Conservation (phyloP, 2,113 vertebrate species). For the Nymphicus hollandicus region DNA sequence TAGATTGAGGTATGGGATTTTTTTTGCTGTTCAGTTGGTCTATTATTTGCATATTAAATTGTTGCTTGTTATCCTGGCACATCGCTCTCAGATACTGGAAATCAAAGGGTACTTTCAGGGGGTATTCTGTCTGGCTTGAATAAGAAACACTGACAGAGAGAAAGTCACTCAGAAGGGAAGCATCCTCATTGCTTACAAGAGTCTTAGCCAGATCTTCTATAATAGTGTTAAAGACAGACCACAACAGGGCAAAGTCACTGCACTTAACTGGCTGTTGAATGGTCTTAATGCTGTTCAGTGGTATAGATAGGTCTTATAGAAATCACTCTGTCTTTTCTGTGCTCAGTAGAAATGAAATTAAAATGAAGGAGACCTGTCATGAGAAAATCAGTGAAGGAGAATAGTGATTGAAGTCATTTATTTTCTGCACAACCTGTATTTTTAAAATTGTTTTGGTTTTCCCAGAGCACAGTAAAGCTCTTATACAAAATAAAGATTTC, state of each 20-base stretch:
- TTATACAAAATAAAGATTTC: background rate
- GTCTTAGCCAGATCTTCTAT: background rate
- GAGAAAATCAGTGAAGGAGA: background rate
- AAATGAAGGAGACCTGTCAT: background rate
- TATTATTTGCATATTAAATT: slow-evolving; percentile 23
- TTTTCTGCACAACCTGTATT: background rate
- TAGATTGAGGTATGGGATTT: slow-evolving; percentile 5
- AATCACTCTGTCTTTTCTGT: background rate
- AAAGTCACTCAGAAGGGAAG: background rate
- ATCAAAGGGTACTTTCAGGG: background rate
- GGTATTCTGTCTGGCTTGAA: background rate
- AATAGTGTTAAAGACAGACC: background rate
- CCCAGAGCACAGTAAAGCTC: background rate
- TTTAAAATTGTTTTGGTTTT: background rate
- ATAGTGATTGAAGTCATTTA: background rate
- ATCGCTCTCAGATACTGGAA: background rate
- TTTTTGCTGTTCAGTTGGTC: background rate
- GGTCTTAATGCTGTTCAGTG: background rate
- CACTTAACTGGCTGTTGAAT: background rate
- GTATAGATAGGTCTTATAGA: background rate
- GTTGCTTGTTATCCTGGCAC: background rate
- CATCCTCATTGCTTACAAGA: background rate
- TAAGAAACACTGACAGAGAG: background rate
- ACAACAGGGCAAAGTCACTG: background rate
- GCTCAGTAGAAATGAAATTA: background rate